Conservation (phyloP, 2,113 vertebrate species). For the Cyanoramphus novaezelandiae region DNA sequence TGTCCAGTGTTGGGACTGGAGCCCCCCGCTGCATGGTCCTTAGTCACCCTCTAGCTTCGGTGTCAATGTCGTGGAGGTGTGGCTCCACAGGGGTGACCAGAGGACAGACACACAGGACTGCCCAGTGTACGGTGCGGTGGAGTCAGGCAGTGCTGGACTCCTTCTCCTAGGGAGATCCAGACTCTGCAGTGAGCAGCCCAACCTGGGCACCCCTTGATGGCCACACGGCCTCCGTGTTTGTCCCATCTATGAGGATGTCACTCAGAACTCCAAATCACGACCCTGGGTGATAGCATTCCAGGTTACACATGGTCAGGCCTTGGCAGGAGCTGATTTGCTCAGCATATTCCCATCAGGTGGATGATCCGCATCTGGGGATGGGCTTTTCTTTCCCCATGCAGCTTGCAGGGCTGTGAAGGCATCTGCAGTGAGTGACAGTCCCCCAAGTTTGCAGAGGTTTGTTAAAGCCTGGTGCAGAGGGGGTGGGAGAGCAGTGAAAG, state of each 20-base stretch:
- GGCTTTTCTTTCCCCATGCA: accelerated
- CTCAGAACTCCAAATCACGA: accelerated
- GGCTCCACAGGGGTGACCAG: accelerated
- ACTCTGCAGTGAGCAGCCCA: not conserved
- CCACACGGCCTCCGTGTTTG: accelerated
- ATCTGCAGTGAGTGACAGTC: not conserved
- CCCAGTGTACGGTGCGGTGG: accelerated
- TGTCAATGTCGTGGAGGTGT: not conserved
- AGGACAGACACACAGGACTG: not conserved
- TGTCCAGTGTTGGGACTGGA: accelerated
- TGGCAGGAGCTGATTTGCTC: not conserved
- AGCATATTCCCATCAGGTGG: not conserved
- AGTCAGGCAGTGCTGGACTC: accelerated
- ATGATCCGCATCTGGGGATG: not conserved
- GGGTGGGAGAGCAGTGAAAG: not conserved
- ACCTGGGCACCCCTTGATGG: accelerated
- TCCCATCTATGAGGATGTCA: accelerated
- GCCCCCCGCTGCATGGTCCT: accelerated
- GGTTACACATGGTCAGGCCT: accelerated
- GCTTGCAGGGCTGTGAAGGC: not conserved
- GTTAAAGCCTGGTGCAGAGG: not conserved
- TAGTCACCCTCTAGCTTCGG: not conserved
- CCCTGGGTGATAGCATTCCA: accelerated
- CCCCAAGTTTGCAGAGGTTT: constrained; percentile 3
- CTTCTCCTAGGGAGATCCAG: not conserved